Evolutionary conservation across 2,888 invertebrate genomes (phyloP).

Genomic region (Apoderus coryli): DNA sequence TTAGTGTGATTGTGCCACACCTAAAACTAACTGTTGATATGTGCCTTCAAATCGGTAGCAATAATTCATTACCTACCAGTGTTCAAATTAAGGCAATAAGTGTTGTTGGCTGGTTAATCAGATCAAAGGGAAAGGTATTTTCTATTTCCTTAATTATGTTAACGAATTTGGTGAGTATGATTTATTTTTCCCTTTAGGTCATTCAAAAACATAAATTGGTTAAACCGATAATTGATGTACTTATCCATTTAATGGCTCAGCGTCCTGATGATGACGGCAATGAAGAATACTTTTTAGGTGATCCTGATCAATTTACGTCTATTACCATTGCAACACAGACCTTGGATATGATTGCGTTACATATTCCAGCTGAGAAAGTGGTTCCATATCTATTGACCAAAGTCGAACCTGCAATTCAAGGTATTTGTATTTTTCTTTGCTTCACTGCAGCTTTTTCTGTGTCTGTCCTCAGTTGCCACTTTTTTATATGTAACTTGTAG

Average conservation of each 20-base stretch:
- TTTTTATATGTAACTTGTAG: too few species aligned
- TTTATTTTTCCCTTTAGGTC: constrained; percentile 21
- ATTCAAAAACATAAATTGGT: constrained; percentile 56
- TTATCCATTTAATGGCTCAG: constrained; percentile 54
- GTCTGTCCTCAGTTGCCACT: too few species aligned
- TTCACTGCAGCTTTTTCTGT: too few species aligned
- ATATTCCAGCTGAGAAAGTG: constrained; percentile 62
- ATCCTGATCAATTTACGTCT: constrained; percentile 46
- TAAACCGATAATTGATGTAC: constrained; percentile 48
- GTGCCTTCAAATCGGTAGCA: constrained; percentile 47
- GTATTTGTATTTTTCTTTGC: constrained; percentile 26
- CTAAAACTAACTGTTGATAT: constrained; percentile 48
- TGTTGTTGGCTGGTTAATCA: constrained; percentile 47
- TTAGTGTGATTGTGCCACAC: constrained; percentile 46
- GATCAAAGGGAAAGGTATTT: constrained; percentile 58
- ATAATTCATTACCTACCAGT: constrained; percentile 40
- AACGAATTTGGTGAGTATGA: too few species aligned
- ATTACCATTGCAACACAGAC: constrained; percentile 59
- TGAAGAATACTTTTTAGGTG: constrained; percentile 47
- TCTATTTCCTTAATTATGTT: too few species aligned
- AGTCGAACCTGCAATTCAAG: constrained; percentile 50
- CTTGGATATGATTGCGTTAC: constrained; percentile 55
- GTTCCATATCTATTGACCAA: constrained; percentile 49
- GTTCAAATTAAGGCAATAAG: constrained; percentile 54
- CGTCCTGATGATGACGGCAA: constrained; percentile 44